Conservation (phyloP, 2,113 vertebrate species). For the Odocoileus virginianus region DNA sequence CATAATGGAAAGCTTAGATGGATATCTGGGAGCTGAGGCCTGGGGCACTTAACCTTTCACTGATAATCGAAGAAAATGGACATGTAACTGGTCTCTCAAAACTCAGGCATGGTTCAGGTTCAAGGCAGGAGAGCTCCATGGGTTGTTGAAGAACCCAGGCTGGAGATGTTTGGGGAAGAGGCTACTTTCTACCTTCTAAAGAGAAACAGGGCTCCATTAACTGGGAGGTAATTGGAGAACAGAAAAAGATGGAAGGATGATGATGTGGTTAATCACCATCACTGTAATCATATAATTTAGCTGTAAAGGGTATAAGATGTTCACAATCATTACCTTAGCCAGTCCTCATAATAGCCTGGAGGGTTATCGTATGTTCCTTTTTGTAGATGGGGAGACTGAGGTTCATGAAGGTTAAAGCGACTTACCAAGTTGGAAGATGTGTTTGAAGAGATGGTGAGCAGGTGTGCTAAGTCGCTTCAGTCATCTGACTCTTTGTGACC, state of each 20-base stretch:
- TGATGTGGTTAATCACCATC: not conserved
- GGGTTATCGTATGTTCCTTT: not conserved
- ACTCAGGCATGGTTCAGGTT: conserved; percentile 15
- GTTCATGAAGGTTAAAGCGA: not conserved
- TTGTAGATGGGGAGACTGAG: not conserved
- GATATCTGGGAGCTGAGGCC: conserved; percentile 41
- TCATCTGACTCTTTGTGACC: not conserved
- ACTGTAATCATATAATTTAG: not conserved
- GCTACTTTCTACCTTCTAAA: not conserved
- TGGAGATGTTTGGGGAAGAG: not conserved
- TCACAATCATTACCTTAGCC: not conserved
- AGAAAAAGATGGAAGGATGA: not conserved
- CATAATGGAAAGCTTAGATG: conserved; percentile 56
- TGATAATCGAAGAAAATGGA: conserved; percentile 72
- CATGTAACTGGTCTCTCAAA: conserved; percentile 68
- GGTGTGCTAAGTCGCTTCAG: not conserved
- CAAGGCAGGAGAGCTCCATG: conserved; percentile 33
- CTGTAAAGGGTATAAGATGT: not conserved
- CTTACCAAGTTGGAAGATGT: not conserved
- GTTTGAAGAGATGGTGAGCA: not conserved
- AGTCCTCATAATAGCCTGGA: not conserved
- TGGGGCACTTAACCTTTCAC: conserved; percentile 67
- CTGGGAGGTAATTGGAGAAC: not conserved
- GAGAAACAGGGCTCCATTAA: conserved; percentile 47
- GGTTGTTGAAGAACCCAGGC: conserved; percentile 25